Evolutionary conservation across 2,888 invertebrate species (phyloP), one percentile per base, ranked within the genome.

Genomic region (Hoplodrina ambigua): DNA sequence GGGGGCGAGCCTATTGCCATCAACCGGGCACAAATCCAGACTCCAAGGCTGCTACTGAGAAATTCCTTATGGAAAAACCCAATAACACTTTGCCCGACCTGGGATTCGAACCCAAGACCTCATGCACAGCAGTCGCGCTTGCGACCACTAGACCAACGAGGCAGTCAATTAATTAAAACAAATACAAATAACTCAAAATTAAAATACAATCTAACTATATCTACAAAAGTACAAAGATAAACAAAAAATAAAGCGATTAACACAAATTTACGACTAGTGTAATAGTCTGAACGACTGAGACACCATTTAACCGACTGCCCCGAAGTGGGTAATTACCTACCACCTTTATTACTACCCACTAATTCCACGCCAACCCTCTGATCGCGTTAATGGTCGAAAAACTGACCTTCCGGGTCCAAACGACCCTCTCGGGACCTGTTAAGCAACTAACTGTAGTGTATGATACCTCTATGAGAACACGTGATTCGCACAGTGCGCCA

Each of bases 311-410:
- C 88, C 82, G 88, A 91, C 89, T 87, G 89, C 87, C 83, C 94
- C 93, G 85, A 87, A 91, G 94, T 93, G 94, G 92, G 92, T 93
- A 92, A 95, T 95, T 94, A 94, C 80, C 83, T 80, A 83, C 82
- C 90, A 93, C 94, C 92, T 94, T 95, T 94, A 95, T 92, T 88
- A 87, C 91, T 85, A 58, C 83, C 86, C 85, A 87, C 91, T 93
- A 94, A 94, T 94, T 92, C 92, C 86, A 81, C 84, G 75, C 84
- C 89, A 87, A 90, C 93, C 93, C 93, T 90, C 92, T 92, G 93
- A 92, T 91, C 90, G 91, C 90, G 90, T 90, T 95, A 96, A 95
- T 94, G 94, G 90, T 84, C 94, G 93, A 95, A 94, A 94, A 95
- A 96, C 94, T 95, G 95, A 94, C 95, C 95, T 93, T 89, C 91